phyloP scores from a whole-genome alignment of 2,888 invertebrate genomes.

The Eremobia ochroleuca region DNA sequence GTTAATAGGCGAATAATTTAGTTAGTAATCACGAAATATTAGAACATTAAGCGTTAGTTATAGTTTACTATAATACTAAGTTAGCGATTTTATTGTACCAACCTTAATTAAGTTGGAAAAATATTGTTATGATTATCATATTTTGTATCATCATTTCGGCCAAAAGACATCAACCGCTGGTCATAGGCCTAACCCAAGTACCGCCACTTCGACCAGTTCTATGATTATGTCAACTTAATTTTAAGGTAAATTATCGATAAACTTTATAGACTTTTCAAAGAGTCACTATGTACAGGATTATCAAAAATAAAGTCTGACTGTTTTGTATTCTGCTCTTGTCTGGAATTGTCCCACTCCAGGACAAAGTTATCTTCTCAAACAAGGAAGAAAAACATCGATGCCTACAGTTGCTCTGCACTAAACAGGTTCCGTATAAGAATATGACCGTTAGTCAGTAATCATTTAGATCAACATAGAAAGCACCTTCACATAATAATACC shows the following conservation, averaged over 20 bases:
- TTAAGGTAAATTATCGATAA: neutral
- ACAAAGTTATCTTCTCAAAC: neutral
- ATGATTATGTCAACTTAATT: slow-evolving; percentile 7
- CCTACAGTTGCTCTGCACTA: neutral
- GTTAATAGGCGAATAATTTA: slow-evolving; percentile 59
- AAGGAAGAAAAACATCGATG: neutral
- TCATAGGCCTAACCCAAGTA: neutral
- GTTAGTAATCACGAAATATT: slow-evolving; percentile 51
- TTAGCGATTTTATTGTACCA: slow-evolving; percentile 15
- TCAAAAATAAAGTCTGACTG: neutral
- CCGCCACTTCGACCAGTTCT: neutral
- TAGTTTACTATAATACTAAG: slow-evolving; percentile 24
- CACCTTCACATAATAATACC: too few species aligned
- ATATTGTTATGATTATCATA: neutral
- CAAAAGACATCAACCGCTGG: neutral
- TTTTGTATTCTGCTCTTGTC: neutral
- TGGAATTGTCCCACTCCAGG: neutral
- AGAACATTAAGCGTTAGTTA: slow-evolving; percentile 41
- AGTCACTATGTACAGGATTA: neutral
- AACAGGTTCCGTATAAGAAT: too few species aligned
- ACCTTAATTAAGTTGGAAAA: slow-evolving; percentile 19
- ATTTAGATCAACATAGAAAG: neutral
- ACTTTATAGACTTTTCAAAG: neutral
- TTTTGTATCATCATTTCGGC: too few species aligned
- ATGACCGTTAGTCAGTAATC: neutral